Evolutionary conservation across 2,888 invertebrate genomes (phyloP).

Genomic region (Volucella inanis): DNA sequence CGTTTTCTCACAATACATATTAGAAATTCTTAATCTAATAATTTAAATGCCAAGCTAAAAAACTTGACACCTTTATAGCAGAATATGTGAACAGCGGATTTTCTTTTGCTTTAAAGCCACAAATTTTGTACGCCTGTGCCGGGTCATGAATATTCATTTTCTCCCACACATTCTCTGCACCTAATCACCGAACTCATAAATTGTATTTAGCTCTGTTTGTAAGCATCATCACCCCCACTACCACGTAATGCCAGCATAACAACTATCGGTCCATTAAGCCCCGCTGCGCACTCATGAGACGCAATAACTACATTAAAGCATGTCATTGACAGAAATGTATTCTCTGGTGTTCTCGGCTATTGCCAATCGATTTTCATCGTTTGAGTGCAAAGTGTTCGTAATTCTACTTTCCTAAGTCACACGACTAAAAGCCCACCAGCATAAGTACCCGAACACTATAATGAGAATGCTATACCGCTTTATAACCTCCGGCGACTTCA

Average conservation of each 20-base stretch:
- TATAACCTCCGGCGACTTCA: conserved; percentile 15
- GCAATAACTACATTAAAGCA: conserved; percentile 7
- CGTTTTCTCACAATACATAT: too few relatives aligned
- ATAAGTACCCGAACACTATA: conserved; percentile 45
- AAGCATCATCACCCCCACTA: neutral
- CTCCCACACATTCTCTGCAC: neutral
- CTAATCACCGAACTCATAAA: conserved; percentile 11
- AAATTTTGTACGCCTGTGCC: too few relatives aligned
- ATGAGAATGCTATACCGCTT: conserved; percentile 18
- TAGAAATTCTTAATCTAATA: too few relatives aligned
- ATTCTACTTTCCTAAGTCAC: conserved; percentile 50
- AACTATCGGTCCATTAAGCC: conserved; percentile 19
- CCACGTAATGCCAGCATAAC: neutral
- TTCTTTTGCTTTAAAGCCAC: too few relatives aligned
- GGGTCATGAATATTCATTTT: too few relatives aligned
- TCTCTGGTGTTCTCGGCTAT: neutral
- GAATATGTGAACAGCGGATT: too few relatives aligned
- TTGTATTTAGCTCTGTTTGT: conserved; percentile 15
- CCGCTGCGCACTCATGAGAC: conserved; percentile 26
- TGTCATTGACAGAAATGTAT: conserved; percentile 34
- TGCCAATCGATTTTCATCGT: conserved; percentile 44
- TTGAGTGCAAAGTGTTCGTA: conserved; percentile 7
- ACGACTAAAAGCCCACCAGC: conserved; percentile 51
- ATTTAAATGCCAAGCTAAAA: too few relatives aligned
- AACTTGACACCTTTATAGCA: too few relatives aligned